Conservation (phyloP, 2,113 vertebrate species). For the Atherinomorus stipes region DNA sequence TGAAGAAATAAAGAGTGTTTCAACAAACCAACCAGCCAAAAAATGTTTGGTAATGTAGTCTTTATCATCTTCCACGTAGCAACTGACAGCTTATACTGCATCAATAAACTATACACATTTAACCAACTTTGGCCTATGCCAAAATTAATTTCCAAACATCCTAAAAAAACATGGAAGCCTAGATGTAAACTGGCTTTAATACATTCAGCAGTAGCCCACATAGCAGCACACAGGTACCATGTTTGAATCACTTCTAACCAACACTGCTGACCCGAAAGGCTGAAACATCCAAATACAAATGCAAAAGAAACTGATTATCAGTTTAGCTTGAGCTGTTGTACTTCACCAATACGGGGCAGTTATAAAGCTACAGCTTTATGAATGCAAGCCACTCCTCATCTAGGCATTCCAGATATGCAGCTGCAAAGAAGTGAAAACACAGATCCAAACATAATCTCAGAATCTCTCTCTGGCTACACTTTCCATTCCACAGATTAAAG, state of each 20-base stretch:
- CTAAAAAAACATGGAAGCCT: neutral
- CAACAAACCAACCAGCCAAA: neutral
- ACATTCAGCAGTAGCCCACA: neutral
- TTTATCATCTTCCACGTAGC: constrained; percentile 7
- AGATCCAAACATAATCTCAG: constrained; percentile 3
- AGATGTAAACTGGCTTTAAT: too few species aligned
- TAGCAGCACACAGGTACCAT: neutral
- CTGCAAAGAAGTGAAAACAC: neutral
- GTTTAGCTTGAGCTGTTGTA: neutral
- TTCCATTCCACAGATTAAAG: constrained; percentile 28
- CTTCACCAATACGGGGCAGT: neutral
- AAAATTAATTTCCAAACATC: neutral
- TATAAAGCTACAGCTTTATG: neutral
- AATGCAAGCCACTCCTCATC: constrained; percentile 1
- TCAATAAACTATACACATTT: neutral
- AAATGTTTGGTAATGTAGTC: neutral
- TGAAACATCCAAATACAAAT: constrained; percentile 1
- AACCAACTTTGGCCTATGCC: constrained; percentile 5
- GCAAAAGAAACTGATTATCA: neutral
- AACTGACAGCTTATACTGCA: constrained; percentile 22
- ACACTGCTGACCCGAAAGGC: neutral
- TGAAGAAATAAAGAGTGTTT: neutral
- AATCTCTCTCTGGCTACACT: constrained; percentile 3
- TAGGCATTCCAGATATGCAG: constrained; percentile 18
- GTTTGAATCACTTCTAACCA: neutral